phyloP scores from a whole-genome alignment of 2,113 vertebrate species.

The Chionodraco myersi region DNA sequence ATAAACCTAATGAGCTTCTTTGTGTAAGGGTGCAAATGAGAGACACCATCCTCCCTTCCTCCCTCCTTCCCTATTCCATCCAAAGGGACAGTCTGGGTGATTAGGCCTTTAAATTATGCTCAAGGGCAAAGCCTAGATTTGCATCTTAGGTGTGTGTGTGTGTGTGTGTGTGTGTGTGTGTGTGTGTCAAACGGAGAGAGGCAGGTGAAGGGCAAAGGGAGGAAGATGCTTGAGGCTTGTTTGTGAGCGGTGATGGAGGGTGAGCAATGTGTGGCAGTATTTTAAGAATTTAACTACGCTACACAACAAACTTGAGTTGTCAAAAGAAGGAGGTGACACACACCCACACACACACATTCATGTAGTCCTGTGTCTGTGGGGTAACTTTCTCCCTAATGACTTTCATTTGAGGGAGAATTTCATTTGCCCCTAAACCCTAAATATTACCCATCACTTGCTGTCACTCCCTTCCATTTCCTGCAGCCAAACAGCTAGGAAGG shows the following conservation, averaged over 20 bases:
- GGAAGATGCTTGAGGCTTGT: constrained; percentile 71
- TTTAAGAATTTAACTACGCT: constrained; percentile 50
- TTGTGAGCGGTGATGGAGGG: constrained; percentile 64
- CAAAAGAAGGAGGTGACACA: constrained; percentile 82
- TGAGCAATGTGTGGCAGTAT: constrained; percentile 55
- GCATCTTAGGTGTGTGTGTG: constrained; percentile 91
- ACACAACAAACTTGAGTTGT: constrained; percentile 67
- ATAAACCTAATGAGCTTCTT: constrained; percentile 99
- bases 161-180: constrained; percentile 47
- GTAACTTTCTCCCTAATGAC: constrained; percentile 91
- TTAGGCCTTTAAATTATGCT: constrained; percentile 99
- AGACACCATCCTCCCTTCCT: constrained; percentile 92
- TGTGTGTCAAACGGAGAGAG: constrained; percentile 50
- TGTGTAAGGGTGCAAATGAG: constrained; percentile 98
- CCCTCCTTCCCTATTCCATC: constrained; percentile 84
- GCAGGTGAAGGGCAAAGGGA: constrained; percentile 75
- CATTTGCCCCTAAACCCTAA: constrained; percentile 97
- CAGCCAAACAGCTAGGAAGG: constrained; percentile 98
- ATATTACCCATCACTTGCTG: constrained; percentile 99
- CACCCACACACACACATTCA: constrained; percentile 75
- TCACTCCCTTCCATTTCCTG: constrained; percentile 97
- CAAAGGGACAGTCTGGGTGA: constrained; percentile 96
- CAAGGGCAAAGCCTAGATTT: constrained; percentile 99
- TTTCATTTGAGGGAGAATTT: constrained; percentile 95
- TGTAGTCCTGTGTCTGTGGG: constrained; percentile 75